A percentile compares a stretch with the other conserved stretches of the same genome.
Evolutionary conservation across 1,140 invertebrate species (phyloP).

Genomic region (Bombus confusus): DNA sequence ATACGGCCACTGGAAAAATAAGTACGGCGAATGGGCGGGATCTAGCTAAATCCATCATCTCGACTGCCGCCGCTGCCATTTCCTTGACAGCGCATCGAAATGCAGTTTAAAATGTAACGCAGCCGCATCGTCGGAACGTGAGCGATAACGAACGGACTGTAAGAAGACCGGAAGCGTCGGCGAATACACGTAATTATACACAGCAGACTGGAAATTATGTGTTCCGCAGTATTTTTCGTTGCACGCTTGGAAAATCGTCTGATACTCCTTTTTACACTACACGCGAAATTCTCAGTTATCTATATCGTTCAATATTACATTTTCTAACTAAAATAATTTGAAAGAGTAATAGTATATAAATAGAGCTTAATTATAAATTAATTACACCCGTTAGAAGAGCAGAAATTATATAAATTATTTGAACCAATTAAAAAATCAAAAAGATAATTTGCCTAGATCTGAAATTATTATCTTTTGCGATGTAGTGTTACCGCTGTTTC

Average conservation of each 20-base stretch:
- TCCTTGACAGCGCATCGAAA: slow-evolving; percentile 60
- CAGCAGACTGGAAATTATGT: slow-evolving; percentile 51
- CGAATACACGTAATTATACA: slow-evolving; percentile 60
- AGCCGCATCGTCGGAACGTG: slow-evolving; percentile 41
- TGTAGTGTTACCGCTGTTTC: neutral
- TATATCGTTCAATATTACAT: neutral
- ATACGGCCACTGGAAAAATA: slow-evolving; percentile 62
- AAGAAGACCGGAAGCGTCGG: slow-evolving; percentile 44
- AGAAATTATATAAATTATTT: neutral
- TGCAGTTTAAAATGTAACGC: slow-evolving; percentile 69
- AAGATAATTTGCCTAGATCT: neutral
- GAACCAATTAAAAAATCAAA: neutral
- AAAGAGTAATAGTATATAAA: neutral
- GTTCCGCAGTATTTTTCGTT: slow-evolving; percentile 51
- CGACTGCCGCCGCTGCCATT: slow-evolving; percentile 37
- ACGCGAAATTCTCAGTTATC: neutral
- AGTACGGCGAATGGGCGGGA: slow-evolving; percentile 52
- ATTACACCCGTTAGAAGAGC: neutral
- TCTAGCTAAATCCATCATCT: slow-evolving; percentile 69
- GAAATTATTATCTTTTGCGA: neutral
- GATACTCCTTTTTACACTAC: slow-evolving; percentile 40
- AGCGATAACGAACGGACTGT: slow-evolving; percentile 59
- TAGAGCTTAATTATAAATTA: neutral
- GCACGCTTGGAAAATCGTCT: slow-evolving; percentile 21
- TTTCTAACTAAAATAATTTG: neutral